A percentile compares a stretch with the other conserved stretches of the same genome.
phyloP scores from a whole-genome alignment of 2,888 invertebrate species.

The Clitarchus hookeri region DNA sequence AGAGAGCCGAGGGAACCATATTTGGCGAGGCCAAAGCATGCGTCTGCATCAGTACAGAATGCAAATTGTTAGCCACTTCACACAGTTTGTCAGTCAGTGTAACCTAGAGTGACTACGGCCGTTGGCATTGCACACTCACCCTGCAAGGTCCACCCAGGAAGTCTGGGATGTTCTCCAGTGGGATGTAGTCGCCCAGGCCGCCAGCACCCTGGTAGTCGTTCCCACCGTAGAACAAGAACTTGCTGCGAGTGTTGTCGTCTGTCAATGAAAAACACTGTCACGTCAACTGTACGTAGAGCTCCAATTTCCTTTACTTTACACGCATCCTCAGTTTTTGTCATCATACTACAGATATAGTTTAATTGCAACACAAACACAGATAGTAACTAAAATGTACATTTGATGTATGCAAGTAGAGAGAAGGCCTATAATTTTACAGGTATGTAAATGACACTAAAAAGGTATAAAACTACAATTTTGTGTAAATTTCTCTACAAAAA shows the following conservation, averaged over 20 bases:
- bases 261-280: not conserved
- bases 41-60: slow-evolving; percentile 16
- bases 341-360: too few relatives aligned
- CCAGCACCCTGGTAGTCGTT: slow-evolving; percentile 83
- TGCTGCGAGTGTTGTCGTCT: slow-evolving; percentile 92
- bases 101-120: too few relatives aligned
- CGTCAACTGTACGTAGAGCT: too few relatives aligned
- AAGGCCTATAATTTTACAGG: too few relatives aligned
- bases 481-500: too few relatives aligned
- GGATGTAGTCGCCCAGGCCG: slow-evolving; percentile 83
- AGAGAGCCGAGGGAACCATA: not conserved
- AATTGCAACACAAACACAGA: too few relatives aligned
- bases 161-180: slow-evolving; percentile 83
- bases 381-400: too few relatives aligned
- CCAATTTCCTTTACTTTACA: too few relatives aligned
- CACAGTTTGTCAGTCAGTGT: not conserved
- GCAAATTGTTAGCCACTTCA: not conserved
- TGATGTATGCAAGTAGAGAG: too few relatives aligned
- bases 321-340: too few relatives aligned
- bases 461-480: too few relatives aligned
- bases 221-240: slow-evolving; percentile 90
- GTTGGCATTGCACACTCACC: slow-evolving; percentile 58
- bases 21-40: slow-evolving; percentile 19
- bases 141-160: slow-evolving; percentile 90
- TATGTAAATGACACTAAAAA: too few relatives aligned